Conservation (phyloP, 2,888 invertebrate genomes). For the Caenorhabditis doughertyi region DNA sequence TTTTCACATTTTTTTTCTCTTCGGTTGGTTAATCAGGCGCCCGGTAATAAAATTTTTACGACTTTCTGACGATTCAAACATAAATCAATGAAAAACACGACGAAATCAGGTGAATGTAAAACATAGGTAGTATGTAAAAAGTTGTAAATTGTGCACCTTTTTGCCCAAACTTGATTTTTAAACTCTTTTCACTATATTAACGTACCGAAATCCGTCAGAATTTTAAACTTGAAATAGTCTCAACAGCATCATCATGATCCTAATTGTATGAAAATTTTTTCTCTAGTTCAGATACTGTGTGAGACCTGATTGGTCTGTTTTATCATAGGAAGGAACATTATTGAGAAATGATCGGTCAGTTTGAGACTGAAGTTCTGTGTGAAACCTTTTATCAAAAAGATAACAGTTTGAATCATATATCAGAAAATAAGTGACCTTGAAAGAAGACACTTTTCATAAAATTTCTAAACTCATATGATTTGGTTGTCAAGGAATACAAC, state of each 20-base stretch:
- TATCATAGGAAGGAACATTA: background rate
- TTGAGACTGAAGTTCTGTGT: background rate
- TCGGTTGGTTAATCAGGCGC: constrained; percentile 21
- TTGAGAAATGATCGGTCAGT: background rate
- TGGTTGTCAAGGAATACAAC: background rate
- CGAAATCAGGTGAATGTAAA: background rate
- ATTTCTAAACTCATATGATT: background rate
- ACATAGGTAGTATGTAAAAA: no score
- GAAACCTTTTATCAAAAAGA: background rate
- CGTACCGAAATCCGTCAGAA: no score
- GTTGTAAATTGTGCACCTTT: no score
- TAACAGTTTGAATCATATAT: background rate
- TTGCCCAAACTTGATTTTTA: no score
- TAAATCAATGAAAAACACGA: constrained; percentile 6
- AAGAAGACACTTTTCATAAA: background rate
- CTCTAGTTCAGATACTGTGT: no score
- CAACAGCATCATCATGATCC: no score
- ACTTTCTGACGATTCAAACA: constrained; percentile 1
- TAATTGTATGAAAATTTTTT: no score
- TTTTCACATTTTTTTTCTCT: background rate
- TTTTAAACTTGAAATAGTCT: no score
- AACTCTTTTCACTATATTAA: no score
- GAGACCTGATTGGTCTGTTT: no score
- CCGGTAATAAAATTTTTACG: constrained; percentile 16
- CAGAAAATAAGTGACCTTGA: constrained; percentile 24